phyloP scores from a whole-genome alignment of 2,113 vertebrate genomes.

The Oxyura jamaicensis region DNA sequence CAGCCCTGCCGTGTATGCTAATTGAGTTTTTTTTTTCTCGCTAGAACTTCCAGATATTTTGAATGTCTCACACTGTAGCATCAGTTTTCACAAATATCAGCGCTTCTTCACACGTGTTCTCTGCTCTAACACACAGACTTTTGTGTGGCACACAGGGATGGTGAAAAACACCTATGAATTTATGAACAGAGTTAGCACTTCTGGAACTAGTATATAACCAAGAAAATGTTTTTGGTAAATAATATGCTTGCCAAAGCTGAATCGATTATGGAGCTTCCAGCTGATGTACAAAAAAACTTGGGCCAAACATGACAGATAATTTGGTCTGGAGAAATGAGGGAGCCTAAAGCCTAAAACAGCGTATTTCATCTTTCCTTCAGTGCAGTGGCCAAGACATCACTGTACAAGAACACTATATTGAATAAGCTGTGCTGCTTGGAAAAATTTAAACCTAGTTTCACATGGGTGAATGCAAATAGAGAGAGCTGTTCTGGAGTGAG shows the following conservation, averaged over 20 bases:
- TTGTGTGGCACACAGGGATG: too few species aligned
- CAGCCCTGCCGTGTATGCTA: neutral
- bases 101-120: neutral
- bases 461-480: accelerated
- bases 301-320: neutral
- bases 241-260: neutral
- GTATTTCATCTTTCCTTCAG: neutral
- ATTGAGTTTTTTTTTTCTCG: constrained; percentile 6
- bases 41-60: neutral
- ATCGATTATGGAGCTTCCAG: neutral
- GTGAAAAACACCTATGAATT: neutral
- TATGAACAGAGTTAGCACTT: neutral
- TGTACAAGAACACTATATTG: neutral
- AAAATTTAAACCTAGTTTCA: neutral
- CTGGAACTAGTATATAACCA: neutral
- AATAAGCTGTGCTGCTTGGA: neutral
- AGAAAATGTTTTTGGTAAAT: neutral
- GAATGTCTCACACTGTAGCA: neutral
- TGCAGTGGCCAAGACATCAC: neutral
- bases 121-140: neutral
- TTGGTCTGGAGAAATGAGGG: neutral
- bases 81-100: neutral
- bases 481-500: neutral
- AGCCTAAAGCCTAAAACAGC: neutral
- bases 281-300: neutral